Conservation (phyloP, 2,797 vertebrate species). For the Sciaenops ocellatus region DNA sequence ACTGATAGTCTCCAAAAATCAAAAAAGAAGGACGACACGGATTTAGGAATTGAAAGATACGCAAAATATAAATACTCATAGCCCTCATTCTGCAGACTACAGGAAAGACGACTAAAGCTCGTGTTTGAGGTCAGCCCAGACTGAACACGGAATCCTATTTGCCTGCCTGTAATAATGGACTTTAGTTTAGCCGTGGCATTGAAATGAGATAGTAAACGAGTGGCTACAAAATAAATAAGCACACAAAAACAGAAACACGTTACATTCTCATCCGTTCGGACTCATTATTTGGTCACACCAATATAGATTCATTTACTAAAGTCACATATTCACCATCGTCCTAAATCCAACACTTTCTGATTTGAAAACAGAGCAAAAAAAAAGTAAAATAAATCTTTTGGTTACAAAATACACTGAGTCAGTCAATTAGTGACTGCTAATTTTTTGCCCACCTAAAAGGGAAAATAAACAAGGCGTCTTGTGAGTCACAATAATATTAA, state of each 20-base stretch:
- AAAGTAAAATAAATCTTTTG: conserved; percentile 64
- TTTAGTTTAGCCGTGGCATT: conserved; percentile 58
- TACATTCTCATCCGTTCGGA: conserved; percentile 72
- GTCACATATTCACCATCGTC: conserved; percentile 44
- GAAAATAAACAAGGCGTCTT: conserved; percentile 58
- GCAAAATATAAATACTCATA: conserved; percentile 58
- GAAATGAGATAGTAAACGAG: conserved; percentile 71
- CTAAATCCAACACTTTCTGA: conserved; percentile 45
- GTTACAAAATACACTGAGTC: conserved; percentile 77
- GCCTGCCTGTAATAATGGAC: conserved; percentile 51
- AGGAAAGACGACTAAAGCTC: conserved; percentile 43
- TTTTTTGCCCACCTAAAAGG: conserved; percentile 35
- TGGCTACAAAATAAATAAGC: conserved; percentile 85
- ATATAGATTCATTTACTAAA: conserved; percentile 68
- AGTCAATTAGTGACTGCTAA: conserved; percentile 63
- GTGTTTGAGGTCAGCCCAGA: conserved; percentile 55
- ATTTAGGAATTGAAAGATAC: conserved; percentile 46
- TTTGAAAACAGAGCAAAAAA: conserved; percentile 56
- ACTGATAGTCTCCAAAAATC: conserved; percentile 59
- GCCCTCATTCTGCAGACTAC: conserved; percentile 42
- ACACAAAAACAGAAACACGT: conserved; percentile 73
- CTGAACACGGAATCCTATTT: conserved; percentile 38
- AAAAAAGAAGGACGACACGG: conserved; percentile 26
- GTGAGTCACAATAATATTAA: conserved; percentile 62
- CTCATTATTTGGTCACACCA: conserved; percentile 82